phyloP scores from a whole-genome alignment of 2,888 invertebrate genomes.

The Caenorhabditis zanzibari region DNA sequence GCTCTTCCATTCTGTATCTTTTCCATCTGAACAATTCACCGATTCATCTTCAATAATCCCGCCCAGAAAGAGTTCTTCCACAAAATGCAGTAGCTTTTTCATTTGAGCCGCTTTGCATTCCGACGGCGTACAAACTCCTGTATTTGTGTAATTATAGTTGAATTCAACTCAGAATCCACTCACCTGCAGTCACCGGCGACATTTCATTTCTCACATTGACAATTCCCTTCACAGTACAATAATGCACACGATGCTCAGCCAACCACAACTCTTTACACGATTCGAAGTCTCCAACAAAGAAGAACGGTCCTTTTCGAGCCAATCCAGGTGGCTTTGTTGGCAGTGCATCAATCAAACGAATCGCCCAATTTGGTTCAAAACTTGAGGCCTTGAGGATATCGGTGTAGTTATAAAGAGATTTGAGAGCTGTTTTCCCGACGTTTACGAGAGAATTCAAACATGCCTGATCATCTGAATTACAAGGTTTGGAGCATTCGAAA shows the following conservation, averaged over 20 bases:
- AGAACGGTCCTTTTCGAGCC: constrained; percentile 72
- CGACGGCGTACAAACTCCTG: constrained; percentile 28
- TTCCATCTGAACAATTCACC: constrained; percentile 42
- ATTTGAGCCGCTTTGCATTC: constrained; percentile 28
- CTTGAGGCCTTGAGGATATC: neutral
- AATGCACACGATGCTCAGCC: constrained; percentile 30
- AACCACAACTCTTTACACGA: constrained; percentile 61
- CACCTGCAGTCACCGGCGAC: constrained; percentile 6
- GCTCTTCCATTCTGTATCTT: constrained; percentile 23
- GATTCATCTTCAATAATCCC: constrained; percentile 23
- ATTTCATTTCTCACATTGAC: constrained; percentile 8
- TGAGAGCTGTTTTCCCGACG: constrained; percentile 18
- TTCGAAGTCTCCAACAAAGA: constrained; percentile 74
- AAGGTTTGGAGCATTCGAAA: neutral
- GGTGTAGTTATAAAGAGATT: neutral
- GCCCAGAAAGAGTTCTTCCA: constrained; percentile 11
- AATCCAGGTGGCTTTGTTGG: constrained; percentile 69
- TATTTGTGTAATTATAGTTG: neutral
- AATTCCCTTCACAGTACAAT: constrained; percentile 38
- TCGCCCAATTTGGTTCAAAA: constrained; percentile 34
- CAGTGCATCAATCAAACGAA: constrained; percentile 67
- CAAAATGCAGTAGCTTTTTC: neutral
- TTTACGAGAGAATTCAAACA: constrained; percentile 35
- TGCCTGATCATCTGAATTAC: constrained; percentile 22
- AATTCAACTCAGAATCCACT: neutral